A percentile compares a stretch with the other conserved stretches of the same genome.
Conservation (phyloP, 2,888 invertebrate species). For the Acholoe squamosa region DNA sequence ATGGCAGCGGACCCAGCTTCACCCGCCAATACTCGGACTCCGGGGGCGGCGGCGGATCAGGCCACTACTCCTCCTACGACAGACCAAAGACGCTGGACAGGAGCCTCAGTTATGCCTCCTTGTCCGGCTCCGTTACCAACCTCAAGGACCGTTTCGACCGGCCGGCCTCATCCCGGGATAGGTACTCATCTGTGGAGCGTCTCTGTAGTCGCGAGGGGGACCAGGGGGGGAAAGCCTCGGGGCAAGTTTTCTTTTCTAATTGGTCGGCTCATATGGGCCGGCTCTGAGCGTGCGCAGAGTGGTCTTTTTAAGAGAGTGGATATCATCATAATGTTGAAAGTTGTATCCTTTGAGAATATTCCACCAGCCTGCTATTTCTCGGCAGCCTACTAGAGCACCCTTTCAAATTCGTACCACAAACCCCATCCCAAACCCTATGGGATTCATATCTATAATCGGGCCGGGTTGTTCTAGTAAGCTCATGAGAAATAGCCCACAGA, state of each 20-base stretch:
- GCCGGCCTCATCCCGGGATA: slow-evolving; percentile 37
- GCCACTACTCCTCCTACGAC: slow-evolving; percentile 30
- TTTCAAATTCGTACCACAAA: no score
- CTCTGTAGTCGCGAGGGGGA: slow-evolving; percentile 60
- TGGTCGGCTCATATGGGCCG: slow-evolving; percentile 14
- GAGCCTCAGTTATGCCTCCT: slow-evolving; percentile 53
- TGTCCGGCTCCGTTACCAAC: slow-evolving; percentile 22
- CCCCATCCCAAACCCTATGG: no score
- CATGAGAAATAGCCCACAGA: no score
- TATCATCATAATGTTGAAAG: no score
- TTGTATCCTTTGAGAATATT: no score
- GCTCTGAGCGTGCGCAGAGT: slow-evolving; percentile 46
- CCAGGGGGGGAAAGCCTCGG: slow-evolving; percentile 58
- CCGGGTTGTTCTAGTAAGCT: no score
- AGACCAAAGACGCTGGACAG: slow-evolving; percentile 56
- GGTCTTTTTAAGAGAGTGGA: background rate
- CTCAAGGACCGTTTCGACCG: slow-evolving; percentile 56
- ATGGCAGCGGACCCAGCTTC: slow-evolving; percentile 20
- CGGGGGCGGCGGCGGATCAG: slow-evolving; percentile 23
- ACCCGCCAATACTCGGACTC: slow-evolving; percentile 49
- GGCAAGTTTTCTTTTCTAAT: slow-evolving; percentile 39
- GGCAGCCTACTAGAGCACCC: no score
- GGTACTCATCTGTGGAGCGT: slow-evolving; percentile 55
- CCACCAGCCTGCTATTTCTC: no score
- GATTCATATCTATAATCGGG: no score